Conservation (phyloP, 2,797 vertebrate genomes). For the Naso thynnoides region DNA sequence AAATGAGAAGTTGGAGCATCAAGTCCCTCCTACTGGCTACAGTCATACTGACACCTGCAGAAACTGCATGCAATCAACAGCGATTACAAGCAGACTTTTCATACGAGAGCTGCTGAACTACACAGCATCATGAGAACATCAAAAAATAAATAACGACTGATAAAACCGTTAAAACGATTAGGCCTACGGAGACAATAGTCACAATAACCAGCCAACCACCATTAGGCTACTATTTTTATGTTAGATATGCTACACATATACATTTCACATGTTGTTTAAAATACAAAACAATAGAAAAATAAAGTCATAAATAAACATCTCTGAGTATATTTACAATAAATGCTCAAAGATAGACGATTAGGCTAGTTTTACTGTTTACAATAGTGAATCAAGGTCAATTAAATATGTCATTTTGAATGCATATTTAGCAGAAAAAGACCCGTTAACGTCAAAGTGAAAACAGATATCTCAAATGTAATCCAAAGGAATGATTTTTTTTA, state of each 20-base stretch:
- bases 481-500: not conserved
- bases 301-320: not conserved
- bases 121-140: not conserved
- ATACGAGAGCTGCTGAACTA: not conserved
- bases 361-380: too few relatives aligned
- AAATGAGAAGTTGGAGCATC: constrained; percentile 89
- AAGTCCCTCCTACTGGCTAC: constrained; percentile 97
- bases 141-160: not conserved
- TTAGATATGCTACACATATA: too few relatives aligned
- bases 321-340: not conserved
- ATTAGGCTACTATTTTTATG: too few relatives aligned
- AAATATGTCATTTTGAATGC: too few relatives aligned
- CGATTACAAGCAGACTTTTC: constrained; percentile 24
- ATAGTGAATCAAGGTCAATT: not conserved
- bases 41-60: constrained; percentile 87
- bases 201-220: too few relatives aligned
- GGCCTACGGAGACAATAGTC: too few relatives aligned
- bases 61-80: constrained; percentile 65
- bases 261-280: too few relatives aligned
- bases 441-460: not conserved
- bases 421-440: not conserved
- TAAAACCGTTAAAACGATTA: not conserved
- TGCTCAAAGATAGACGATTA: not conserved
- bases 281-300: not conserved
- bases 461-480: not conserved